These are phyloP conservation scores for Diachrysia chrysitis DNA, from an alignment of 2,888 invertebrate species.

Conservation along the genomic window DNA sequence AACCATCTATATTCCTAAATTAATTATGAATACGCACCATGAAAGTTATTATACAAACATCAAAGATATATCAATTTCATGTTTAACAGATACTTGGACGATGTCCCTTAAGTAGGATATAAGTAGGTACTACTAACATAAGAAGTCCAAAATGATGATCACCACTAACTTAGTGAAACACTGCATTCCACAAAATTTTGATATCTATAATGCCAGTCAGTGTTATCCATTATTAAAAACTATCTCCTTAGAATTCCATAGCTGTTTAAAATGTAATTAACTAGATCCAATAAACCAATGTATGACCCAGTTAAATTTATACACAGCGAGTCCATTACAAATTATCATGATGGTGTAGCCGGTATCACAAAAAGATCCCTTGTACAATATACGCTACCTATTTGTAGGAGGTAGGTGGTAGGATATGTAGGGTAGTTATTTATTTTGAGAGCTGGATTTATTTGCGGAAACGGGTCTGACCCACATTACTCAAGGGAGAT, in stretches of 20 bases:
- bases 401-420: slow-evolving; percentile 44
- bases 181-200: too few relatives aligned
- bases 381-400: slow-evolving; percentile 46
- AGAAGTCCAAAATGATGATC: too few relatives aligned
- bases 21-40: too few relatives aligned
- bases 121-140: too few relatives aligned
- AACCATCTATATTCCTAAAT: too few relatives aligned
- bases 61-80: too few relatives aligned
- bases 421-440: slow-evolving; percentile 74
- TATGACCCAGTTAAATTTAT: slow-evolving; percentile 54
- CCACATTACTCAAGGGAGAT: slow-evolving; percentile 86
- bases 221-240: too few relatives aligned
- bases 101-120: too few relatives aligned
- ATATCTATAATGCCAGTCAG: too few relatives aligned
- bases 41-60: too few relatives aligned
- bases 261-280: slow-evolving; percentile 4
- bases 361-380: slow-evolving; percentile 70
- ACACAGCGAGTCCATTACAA: slow-evolving; percentile 41
- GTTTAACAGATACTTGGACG: too few relatives aligned
- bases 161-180: too few relatives aligned
- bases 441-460: slow-evolving; percentile 85
- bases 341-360: slow-evolving; percentile 55
- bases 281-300: slow-evolving; percentile 50
- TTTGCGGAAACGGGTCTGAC: slow-evolving; percentile 84
- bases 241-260: not conserved